Evolutionary conservation across 2,888 invertebrate species (phyloP), one percentile per base, ranked within the genome.

Genomic region (Pandemis cinnamomeana): DNA sequence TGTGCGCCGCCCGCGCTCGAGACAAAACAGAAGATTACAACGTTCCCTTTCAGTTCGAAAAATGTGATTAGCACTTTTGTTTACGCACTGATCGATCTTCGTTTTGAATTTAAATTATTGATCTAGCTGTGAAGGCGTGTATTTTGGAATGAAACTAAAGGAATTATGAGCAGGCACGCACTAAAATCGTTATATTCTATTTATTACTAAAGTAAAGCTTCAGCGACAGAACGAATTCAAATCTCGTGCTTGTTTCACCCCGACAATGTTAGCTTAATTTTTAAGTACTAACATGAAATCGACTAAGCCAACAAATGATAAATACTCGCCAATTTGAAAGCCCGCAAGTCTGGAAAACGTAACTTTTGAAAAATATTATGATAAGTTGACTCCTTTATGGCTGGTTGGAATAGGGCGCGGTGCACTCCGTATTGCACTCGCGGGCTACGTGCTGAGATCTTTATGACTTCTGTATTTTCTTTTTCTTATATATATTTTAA

Each of bases 11-110:
- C 76, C 81, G 83, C 80, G 82, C 83, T 78, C 82, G 82, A 89
- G 86, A 91, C 89, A 91, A 91, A 92, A 92, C 92, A 86, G 86
- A 90, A 92, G 91, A 92, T 91, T 91, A 91, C 91, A 87, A 84
- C 84, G 90, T 89, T 91, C 27, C 27, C 27, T 36, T 93, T 92
- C 91, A 93, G 92, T 92, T 90, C 87, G 84, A 84, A 91, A 92
- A 93, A 91, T 91, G 91, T 91, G 88, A 91, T 92, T 91, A 90
- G 86, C 89, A 92, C 91, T 92, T 92, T 92, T 92, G 87, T 91
- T 86, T 91, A 91, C 86, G 89, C 87, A 92, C 51, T 70, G 74
- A 93, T 93, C 92, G 92, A 93, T 90, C 86, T 89, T 89, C 87
- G 85, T 88, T 92, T 92, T 91, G 89, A 91, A 91, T 91, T 89